Evolutionary conservation across 2,797 vertebrate species (phyloP).

Genomic region (Gymnothorax reevesii): DNA sequence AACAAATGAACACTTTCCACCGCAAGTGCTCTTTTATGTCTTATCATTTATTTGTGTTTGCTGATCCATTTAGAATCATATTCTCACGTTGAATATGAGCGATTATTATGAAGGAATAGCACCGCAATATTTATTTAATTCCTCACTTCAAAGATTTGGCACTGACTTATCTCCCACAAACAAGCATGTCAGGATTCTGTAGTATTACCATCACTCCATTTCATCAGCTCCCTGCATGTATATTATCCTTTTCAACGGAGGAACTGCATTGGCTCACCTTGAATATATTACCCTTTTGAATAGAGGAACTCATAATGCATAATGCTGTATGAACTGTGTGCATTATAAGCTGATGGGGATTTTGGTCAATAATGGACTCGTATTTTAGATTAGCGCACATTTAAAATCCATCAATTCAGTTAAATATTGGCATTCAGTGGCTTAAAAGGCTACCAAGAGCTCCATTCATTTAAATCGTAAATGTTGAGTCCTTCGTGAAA

Average conservation of each 20-base stretch:
- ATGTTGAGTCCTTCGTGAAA: neutral
- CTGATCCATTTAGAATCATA: neutral
- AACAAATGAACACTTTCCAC: too few species aligned
- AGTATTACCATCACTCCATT: slow-evolving; percentile 37
- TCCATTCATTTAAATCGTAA: neutral
- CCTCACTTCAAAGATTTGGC: neutral
- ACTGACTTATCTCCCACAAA: slow-evolving; percentile 24
- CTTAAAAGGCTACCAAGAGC: neutral
- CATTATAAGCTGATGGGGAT: neutral
- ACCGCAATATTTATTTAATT: neutral
- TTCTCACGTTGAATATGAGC: neutral
- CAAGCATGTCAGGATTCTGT: slow-evolving; percentile 40
- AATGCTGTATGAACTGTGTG: neutral
- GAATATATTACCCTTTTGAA: slow-evolving; percentile 32
- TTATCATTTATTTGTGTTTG: neutral
- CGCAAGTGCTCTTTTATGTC: neutral
- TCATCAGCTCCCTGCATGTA: neutral
- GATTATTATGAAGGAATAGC: neutral
- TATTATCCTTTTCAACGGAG: too few species aligned
- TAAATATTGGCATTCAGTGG: neutral
- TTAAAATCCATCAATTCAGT: neutral
- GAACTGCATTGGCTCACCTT: slow-evolving; percentile 32
- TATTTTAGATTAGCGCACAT: neutral
- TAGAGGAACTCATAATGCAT: slow-evolving; percentile 34
- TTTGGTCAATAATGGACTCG: neutral